A percentile compares a stretch with the other conserved stretches of the same genome.
phyloP scores from a whole-genome alignment of 2,888 invertebrate species.

The Atrina japonica region DNA sequence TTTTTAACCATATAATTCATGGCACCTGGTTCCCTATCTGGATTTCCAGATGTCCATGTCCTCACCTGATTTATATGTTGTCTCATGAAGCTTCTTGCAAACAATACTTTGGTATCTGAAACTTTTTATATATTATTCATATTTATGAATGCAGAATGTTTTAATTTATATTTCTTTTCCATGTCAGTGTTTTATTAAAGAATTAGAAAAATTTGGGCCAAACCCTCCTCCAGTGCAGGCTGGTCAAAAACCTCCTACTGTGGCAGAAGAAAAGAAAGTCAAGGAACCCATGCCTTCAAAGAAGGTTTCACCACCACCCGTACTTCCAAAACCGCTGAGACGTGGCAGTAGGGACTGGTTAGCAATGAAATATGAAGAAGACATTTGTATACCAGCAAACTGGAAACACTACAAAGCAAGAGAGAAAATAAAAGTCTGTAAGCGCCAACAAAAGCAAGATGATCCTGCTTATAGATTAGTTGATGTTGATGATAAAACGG shows the following conservation, averaged over 20 bases:
- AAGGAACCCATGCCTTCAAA: no score
- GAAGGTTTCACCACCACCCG: background rate
- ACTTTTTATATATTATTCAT: no score
- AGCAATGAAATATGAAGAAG: slow-evolving; percentile 21
- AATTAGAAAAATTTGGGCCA: slow-evolving; percentile 5
- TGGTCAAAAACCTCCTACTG: background rate
- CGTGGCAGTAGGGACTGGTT: slow-evolving; percentile 23
- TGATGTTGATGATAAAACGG: slow-evolving; percentile 47
- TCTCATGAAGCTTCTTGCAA: no score
- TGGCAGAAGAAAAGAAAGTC: no score
- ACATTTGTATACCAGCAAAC: slow-evolving; percentile 11
- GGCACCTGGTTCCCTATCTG: no score
- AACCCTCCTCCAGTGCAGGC: background rate
- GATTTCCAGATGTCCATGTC: no score
- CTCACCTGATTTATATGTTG: no score
- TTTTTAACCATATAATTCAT: no score
- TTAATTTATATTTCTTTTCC: background rate
- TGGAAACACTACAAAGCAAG: slow-evolving; percentile 19
- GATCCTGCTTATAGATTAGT: slow-evolving; percentile 28
- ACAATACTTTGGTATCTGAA: no score
- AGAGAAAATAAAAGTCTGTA: slow-evolving; percentile 18
- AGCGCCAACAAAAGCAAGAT: slow-evolving; percentile 3
- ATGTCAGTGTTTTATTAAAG: background rate
- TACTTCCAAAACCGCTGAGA: background rate
- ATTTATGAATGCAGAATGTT: no score